These are phyloP conservation scores for Acheta domesticus DNA, from an alignment of 2,888 invertebrate genomes.

Conservation along the genomic window DNA sequence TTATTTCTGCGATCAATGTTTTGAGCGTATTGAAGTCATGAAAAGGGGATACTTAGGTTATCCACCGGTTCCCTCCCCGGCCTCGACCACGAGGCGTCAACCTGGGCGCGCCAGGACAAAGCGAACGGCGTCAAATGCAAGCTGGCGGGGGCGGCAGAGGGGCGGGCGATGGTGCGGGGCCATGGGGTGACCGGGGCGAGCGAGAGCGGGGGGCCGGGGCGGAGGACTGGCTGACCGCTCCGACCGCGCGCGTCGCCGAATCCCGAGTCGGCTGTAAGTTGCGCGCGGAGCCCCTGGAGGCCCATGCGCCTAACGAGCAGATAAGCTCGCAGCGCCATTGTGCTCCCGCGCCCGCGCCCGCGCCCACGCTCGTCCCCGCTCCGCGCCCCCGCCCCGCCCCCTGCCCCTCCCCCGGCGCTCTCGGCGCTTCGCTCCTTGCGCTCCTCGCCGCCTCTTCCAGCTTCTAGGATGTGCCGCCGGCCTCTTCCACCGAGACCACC, in stretches of 20 bases:
- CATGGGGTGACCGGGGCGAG: not conserved
- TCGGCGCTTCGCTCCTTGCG: not conserved
- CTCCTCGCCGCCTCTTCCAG: not conserved
- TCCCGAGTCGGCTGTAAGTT: constrained; percentile 18
- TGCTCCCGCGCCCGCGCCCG: constrained; percentile 35
- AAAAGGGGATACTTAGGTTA: no score
- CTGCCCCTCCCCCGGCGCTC: constrained; percentile 25
- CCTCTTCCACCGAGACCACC: no score
- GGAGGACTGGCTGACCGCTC: not conserved
- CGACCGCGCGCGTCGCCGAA: not conserved
- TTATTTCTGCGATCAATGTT: no score
- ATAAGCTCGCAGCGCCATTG: constrained; percentile 20
- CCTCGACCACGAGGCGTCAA: no score
- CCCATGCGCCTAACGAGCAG: not conserved
- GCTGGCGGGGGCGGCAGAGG: no score
- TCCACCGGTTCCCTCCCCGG: no score
- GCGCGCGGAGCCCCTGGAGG: not conserved
- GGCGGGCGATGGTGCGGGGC: no score
- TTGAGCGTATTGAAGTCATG: no score
- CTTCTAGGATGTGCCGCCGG: not conserved
- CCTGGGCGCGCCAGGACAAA: no score
- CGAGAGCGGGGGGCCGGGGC: not conserved
- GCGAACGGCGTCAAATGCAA: no score
- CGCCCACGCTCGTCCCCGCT: constrained; percentile 33
- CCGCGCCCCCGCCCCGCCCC: constrained; percentile 32